Evolutionary conservation across 2,797 vertebrate genomes (phyloP).

Genomic region (Cheirogaleus major): DNA sequence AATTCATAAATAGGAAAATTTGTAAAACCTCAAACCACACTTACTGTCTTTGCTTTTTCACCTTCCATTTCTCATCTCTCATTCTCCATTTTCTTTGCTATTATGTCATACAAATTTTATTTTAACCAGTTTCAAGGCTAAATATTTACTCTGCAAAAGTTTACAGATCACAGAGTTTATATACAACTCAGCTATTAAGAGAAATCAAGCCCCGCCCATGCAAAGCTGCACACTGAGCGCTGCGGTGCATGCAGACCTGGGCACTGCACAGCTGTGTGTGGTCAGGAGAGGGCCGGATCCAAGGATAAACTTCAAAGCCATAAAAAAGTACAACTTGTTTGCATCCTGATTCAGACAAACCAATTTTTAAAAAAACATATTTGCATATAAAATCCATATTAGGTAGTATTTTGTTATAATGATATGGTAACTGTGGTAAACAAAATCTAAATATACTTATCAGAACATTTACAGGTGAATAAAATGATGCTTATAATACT

Average conservation of each 20-base stretch:
- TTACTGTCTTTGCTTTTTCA: background rate
- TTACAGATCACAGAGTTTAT: constrained; percentile 89
- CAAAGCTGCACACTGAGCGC: constrained; percentile 85
- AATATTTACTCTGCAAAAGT: constrained; percentile 88
- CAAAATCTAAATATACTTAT: background rate
- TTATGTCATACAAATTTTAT: constrained; percentile 88
- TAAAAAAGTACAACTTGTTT: constrained; percentile 78
- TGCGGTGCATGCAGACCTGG: constrained; percentile 83
- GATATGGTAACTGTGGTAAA: background rate
- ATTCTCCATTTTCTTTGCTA: constrained; percentile 32
- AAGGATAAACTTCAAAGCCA: constrained; percentile 86
- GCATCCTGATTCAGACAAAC: background rate
- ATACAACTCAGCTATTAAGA: constrained; percentile 86
- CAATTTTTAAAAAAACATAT: background rate
- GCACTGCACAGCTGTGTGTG: constrained; percentile 82
- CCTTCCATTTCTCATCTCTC: background rate
- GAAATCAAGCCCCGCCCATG: constrained; percentile 85
- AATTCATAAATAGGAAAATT: background rate
- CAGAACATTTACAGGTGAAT: background rate
- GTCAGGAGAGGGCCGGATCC: constrained; percentile 81
- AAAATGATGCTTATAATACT: background rate
- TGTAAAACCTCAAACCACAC: background rate
- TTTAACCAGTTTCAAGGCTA: constrained; percentile 87
- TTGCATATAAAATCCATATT: background rate
- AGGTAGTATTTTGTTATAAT: background rate